Percentiles rank a stretch among this genome's conserved stretches.
These are phyloP conservation scores for Acipenser transmontanus DNA, from an alignment of 2,797 vertebrate genomes.

Conservation along the genomic window DNA sequence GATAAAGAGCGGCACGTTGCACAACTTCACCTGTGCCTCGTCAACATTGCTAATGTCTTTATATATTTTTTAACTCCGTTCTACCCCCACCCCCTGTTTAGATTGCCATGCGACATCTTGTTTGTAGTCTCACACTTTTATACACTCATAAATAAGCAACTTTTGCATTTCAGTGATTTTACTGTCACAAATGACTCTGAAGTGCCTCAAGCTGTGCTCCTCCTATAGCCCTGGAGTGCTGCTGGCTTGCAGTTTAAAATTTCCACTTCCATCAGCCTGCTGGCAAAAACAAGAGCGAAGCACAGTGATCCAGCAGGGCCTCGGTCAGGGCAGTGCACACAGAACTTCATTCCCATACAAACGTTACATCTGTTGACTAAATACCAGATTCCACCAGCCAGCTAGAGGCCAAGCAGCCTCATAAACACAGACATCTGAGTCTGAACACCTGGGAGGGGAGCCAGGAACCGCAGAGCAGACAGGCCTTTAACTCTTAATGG, in stretches of 20 bases:
- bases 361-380: conserved; percentile 62
- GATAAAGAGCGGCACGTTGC: too few species aligned
- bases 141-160: too few species aligned
- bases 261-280: background rate
- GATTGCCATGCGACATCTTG: too few species aligned
- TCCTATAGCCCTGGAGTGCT: background rate
- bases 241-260: background rate
- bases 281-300: conserved; percentile 6
- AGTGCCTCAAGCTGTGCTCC: too few species aligned
- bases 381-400: conserved; percentile 56
- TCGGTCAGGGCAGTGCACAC: conserved; percentile 18
- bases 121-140: too few species aligned
- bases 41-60: too few species aligned
- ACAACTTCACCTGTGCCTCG: too few species aligned
- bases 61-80: too few species aligned
- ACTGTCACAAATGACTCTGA: too few species aligned
- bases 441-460: conserved; percentile 32
- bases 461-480: conserved; percentile 2
- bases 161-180: too few species aligned
- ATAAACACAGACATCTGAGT: conserved; percentile 32
- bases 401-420: conserved; percentile 28
- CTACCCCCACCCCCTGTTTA: too few species aligned
- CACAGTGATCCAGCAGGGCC: background rate
- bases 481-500: background rate
- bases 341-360: conserved; percentile 49